Base-by-base conservation (phyloP, 2,113 vertebrate species). In the Oreotrochilus melanogaster region DNA sequence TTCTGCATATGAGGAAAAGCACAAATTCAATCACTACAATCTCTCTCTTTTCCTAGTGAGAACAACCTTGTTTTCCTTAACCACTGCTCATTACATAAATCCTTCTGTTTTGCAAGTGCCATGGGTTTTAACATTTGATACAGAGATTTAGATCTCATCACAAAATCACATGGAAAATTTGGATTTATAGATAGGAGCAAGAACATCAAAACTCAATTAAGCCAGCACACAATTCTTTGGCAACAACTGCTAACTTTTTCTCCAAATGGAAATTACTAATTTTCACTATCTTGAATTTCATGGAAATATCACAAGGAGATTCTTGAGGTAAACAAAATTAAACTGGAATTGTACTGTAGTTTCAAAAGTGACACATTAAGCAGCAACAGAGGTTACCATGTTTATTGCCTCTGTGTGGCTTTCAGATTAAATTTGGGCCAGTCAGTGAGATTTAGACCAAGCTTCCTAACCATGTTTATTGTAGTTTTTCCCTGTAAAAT, bases 1-100 rank as follows among this genome's bases (percentile, higher is more conserved):
- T 18, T 56, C 57, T 91, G 91, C 73, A 74, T 65, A 88, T 54
- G 47, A 92, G 45, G 18, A 92, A 94, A 95, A 97, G 72, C 31
- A 93, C 73, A 80, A 94, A 60, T 95, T 96, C 92, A 64, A 84
- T 91, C 53, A 78, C 48, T 47, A 42, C 88, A 94, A 88, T 79
- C 71, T 88, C 78, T 91, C 53, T 71, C 75, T 42, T 81, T 48
- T 31, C 58, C 96, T 88, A 72, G 72, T 94, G 91, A 97, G 85
- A 96, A 89, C 73, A 97, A 91, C 42, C 54, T 73, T 73, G 42
- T 71, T 96, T 96, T 95, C 51, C 89, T 95, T 62, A 83, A n/a
- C 62, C 39, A n/a, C 65, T 88, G n/a, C 25, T 94, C 72, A 51
- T 74, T 96, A 86, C 67, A 93, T 79, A 95, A 97, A 89, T 91